Conservation (phyloP, 2,888 invertebrate species). For the Sarcophaga variegata region DNA sequence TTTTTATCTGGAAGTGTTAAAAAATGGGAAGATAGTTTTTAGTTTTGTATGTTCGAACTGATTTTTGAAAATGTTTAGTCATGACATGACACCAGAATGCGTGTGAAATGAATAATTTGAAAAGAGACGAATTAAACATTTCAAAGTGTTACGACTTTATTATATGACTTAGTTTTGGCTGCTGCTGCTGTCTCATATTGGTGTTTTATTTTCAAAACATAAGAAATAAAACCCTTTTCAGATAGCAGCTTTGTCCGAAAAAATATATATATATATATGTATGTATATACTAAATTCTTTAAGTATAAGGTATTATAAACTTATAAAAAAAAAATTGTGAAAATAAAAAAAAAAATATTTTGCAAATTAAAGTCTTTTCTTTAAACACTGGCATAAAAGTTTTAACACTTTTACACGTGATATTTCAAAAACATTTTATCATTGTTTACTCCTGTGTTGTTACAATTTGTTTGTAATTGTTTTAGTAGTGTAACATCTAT, state of each 20-base stretch:
- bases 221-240: slow-evolving; percentile 44
- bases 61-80: slow-evolving; percentile 8
- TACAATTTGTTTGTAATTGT: neutral
- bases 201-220: slow-evolving; percentile 39
- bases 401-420: slow-evolving; percentile 56
- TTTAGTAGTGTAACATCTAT: slow-evolving; percentile 64
- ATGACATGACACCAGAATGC: slow-evolving; percentile 20
- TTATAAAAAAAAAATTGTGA: slow-evolving; percentile 60
- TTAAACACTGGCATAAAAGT: slow-evolving; percentile 64
- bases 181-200: slow-evolving; percentile 41
- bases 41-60: slow-evolving; percentile 32
- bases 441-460: slow-evolving; percentile 38
- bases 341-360: slow-evolving; percentile 55
- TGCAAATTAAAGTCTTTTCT: slow-evolving; percentile 64
- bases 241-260: slow-evolving; percentile 58
- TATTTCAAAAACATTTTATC: slow-evolving; percentile 48
- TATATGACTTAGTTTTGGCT: slow-evolving; percentile 59
- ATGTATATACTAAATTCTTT: slow-evolving; percentile 19
- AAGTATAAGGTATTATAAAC: slow-evolving; percentile 55
- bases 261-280: slow-evolving; percentile 43
- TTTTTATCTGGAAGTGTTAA: slow-evolving; percentile 60
- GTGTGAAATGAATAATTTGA: slow-evolving; percentile 20
- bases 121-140: slow-evolving; percentile 27
- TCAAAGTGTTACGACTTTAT: slow-evolving; percentile 48
- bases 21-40: slow-evolving; percentile 53